Base-by-base conservation (phyloP, 2,888 invertebrate species). In the Drosophila borborema region DNA sequence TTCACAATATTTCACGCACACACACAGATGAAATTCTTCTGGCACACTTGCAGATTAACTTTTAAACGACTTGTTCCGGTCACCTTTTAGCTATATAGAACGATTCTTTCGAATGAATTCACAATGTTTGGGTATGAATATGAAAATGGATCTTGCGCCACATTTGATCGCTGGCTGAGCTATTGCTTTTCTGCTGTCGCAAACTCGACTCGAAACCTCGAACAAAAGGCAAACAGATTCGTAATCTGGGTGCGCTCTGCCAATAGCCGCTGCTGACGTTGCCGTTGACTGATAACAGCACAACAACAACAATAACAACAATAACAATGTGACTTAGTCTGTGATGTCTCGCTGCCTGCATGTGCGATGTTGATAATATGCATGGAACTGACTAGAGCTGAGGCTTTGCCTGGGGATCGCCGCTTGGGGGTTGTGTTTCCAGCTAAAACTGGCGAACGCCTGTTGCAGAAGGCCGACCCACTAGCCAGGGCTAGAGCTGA, bases 161-260 rank as follows among this genome's bases (percentile, higher is more conserved):
- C 86, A 77, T 81, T 83, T 84, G 82, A 60, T 80, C 86, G 80
- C 77, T 80, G 73, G 61, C 65, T 77, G 67, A 60, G 70, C 67
- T 71, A 63, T 49, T 66, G 70, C 72, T 80, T 75, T 81, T 72
- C 60, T 51, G 55, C 70, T 75, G 67, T 69, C 62, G 70, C 79
- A 69, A 77, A 69, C 84, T 82, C 85, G 75, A 80, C 87, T 78
- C 60, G 85, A 86, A 86, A 66, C 85, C 89, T 86, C 85, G 89
- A 86, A 86, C 85, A 86, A 86, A 86, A 86, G 87, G 68, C 82
- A 66, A 65, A 64, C 58, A 66, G 36, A 63, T 45, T 68, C 64
- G 67, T 88, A 86, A 86, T 89, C 85, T 66, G 82, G 67, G 62
- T 67, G 58, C 45, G 68, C 74, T 65, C 72, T 64, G 72, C 54